These are phyloP conservation scores for Equus quagga DNA, from an alignment of 2,113 vertebrate species.

Conservation along the genomic window DNA sequence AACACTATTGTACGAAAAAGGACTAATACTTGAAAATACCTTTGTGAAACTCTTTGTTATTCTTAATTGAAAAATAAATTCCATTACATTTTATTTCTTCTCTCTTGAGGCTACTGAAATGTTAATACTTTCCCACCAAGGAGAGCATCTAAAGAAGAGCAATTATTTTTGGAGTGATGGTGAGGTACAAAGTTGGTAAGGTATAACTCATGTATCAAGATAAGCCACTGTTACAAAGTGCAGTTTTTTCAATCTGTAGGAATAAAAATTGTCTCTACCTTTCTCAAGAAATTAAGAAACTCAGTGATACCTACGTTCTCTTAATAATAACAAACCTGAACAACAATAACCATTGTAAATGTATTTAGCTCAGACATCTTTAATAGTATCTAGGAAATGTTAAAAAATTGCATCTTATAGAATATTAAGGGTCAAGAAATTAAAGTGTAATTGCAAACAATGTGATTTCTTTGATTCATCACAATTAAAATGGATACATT, in stretches of 20 bases:
- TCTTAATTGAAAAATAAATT: neutral
- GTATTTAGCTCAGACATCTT: neutral
- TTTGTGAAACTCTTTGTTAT: neutral
- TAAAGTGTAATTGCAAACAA: neutral
- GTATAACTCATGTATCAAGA: neutral
- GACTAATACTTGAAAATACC: neutral
- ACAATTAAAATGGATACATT: neutral
- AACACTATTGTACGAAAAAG: neutral
- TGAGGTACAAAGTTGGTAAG: neutral
- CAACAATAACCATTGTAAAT: neutral
- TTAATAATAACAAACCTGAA: neutral
- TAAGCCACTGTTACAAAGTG: neutral
- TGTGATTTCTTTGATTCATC: neutral
- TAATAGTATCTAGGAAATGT: neutral
- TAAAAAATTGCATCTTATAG: neutral
- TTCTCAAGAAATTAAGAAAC: neutral
- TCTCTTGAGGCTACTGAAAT: neutral
- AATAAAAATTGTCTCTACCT: neutral
- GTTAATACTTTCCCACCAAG: neutral
- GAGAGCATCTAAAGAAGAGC: neutral
- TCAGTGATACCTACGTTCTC: neutral
- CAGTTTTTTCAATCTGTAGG: neutral
- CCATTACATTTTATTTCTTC: neutral
- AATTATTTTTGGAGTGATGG: neutral
- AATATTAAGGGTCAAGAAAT: neutral